Conservation (phyloP, 2,888 invertebrate species). For the Ecdyonurus torrentis region DNA sequence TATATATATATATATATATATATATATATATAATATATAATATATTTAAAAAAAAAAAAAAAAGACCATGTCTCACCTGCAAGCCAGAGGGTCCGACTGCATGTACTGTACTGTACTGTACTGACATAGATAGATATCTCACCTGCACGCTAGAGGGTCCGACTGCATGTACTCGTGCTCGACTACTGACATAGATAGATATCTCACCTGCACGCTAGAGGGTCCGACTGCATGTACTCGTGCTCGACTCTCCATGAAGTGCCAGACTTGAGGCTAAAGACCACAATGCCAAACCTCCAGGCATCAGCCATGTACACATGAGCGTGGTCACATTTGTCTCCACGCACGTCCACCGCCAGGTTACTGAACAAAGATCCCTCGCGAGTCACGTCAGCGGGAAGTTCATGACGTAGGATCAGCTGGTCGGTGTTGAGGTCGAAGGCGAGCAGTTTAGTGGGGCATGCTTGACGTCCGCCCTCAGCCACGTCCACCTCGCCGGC, state of each 20-base stretch:
- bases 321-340: slow-evolving; percentile 33
- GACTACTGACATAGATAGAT: too few species aligned
- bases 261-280: slow-evolving; percentile 55
- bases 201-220: slow-evolving; percentile 44
- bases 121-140: too few species aligned
- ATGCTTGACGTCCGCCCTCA: slow-evolving; percentile 27
- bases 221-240: slow-evolving; percentile 48
- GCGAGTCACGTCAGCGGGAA: slow-evolving; percentile 24
- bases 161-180: slow-evolving; percentile 47
- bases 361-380: slow-evolving; percentile 60
- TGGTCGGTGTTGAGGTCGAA: slow-evolving; percentile 56
- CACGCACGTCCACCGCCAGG: slow-evolving; percentile 60
- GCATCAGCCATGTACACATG: slow-evolving; percentile 60
- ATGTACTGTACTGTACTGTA: slow-evolving; percentile 48
- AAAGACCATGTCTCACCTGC: too few species aligned
- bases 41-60: too few species aligned
- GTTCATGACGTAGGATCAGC: slow-evolving; percentile 35
- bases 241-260: slow-evolving; percentile 59
- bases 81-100: slow-evolving; percentile 53
- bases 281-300: slow-evolving; percentile 62
- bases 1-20: too few species aligned
- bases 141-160: slow-evolving; percentile 51
- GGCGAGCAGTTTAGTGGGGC: slow-evolving; percentile 43
- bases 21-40: too few species aligned
- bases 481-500: slow-evolving; percentile 48